These are phyloP conservation scores for Oithona nana DNA, from an alignment of 2,888 invertebrate species.

Conservation along the genomic window DNA sequence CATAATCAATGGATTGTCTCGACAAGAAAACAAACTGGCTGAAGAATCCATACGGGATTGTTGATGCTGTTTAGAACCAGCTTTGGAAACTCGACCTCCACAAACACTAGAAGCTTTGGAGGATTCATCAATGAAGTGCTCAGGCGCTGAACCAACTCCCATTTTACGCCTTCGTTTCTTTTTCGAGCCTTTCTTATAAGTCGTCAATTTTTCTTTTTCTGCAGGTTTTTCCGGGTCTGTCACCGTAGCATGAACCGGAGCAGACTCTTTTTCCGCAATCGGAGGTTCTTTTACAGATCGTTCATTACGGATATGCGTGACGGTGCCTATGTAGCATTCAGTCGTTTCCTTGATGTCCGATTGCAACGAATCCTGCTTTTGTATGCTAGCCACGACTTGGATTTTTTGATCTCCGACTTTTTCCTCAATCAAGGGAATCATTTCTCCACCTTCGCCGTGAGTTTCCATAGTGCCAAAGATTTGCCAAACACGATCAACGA, in stretches of 20 bases:
- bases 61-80: neutral
- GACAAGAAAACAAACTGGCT: neutral
- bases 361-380: neutral
- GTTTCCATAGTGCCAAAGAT: slow-evolving; percentile 18
- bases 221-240: neutral
- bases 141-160: neutral
- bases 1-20: slow-evolving; percentile 23
- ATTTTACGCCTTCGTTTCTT: neutral
- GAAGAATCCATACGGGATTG: neutral
- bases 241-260: neutral
- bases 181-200: neutral
- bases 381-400: slow-evolving; percentile 8
- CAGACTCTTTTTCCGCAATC: neutral
- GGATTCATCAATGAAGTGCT: neutral
- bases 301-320: slow-evolving; percentile 6
- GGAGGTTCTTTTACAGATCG: neutral
- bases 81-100: neutral
- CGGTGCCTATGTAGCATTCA: slow-evolving; percentile 7
- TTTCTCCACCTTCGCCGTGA: neutral
- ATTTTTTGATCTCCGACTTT: slow-evolving; percentile 1
- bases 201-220: neutral
- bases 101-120: slow-evolving; percentile 6
- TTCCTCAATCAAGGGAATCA: slow-evolving; percentile 12
- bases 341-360: neutral
- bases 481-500: slow-evolving; percentile 21